Base-by-base conservation (phyloP, 2,113 vertebrate species). In the Cygnus buccinator region DNA sequence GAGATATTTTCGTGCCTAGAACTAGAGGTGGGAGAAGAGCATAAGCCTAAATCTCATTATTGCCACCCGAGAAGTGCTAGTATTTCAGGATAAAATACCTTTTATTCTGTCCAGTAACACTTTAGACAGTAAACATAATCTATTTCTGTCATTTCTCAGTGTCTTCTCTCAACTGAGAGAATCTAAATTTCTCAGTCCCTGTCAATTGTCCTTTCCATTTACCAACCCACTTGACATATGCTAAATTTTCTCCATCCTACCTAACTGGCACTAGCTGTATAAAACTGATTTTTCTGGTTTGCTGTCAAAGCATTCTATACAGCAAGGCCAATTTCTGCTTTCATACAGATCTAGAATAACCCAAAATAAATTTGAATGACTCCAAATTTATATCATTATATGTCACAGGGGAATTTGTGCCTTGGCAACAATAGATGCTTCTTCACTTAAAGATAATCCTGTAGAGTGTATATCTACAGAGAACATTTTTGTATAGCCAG, bases 151-250 rank as follows among this genome's bases (percentile, higher is more conserved):
- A 67, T 83, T 44, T 76, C 18, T 77, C 61, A 67, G 6, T 61
- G 22, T 35, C 6, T 1, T 95, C 61, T 96, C 71, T 67, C 29
- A 90, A 61, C 23, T 33, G 65, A 71, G 9, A 13, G 72, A 35
- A 85, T 89, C 10, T 81, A 66, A 75, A 82, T 90, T 87, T 80
- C 33, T 89, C 17, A 61, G 31, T 89, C 67, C 33, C 25, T 86
- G 48, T 63, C 28, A 83, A 44, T 83, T 91, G 43, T 71, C 66
- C 35, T 95, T 90, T 89, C 77, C 23, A 59, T 96, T 94, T 89
- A 70, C 75, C 86, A 92, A 85, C 87, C 52, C 37, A 84, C 80
- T 68, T 87, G 41, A n/a, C 76, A 68, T 77, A 90, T 90, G 43
- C 20, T 87, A 77, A 80, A 55, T 91, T 86, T 86, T 91, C 19